Conservation (phyloP, 2,888 invertebrate genomes). For the Pocota personata region DNA sequence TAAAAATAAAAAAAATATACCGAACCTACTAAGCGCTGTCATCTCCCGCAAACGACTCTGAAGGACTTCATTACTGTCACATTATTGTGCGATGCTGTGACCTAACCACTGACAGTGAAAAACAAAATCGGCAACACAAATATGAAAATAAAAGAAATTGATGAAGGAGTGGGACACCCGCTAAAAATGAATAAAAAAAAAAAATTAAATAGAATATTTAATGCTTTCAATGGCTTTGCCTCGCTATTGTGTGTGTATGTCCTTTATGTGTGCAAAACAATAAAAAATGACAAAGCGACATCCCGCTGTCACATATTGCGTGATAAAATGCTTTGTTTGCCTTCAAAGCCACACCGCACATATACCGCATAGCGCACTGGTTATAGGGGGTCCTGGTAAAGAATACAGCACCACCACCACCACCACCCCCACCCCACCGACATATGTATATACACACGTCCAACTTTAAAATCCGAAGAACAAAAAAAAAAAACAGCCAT, state of each 20-base stretch:
- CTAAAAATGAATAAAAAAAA: constrained; percentile 14
- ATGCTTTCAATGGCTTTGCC: constrained; percentile 53
- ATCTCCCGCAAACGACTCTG: constrained; percentile 40
- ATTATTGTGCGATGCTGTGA: constrained; percentile 27
- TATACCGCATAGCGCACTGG: constrained; percentile 61
- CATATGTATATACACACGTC: constrained; percentile 7
- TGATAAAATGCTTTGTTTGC: constrained; percentile 72
- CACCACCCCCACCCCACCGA: too few species aligned
- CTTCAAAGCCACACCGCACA: constrained; percentile 58
- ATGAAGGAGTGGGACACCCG: constrained; percentile 10
- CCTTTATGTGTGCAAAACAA: constrained; percentile 67
- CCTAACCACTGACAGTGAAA: constrained; percentile 23
- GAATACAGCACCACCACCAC: constrained; percentile 8
- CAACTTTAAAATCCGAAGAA: constrained; percentile 63
- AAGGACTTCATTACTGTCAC: constrained; percentile 64
- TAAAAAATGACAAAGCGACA: constrained; percentile 73
- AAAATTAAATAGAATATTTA: constrained; percentile 65
- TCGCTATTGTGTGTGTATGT: constrained; percentile 21
- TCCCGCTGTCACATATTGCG: constrained; percentile 73
- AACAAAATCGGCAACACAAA: constrained; percentile 9
- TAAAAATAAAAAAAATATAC: background rate
- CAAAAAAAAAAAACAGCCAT: constrained; percentile 31
- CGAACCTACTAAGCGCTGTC: constrained; percentile 33
- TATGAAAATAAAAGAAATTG: constrained; percentile 37
- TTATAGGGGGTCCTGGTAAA: constrained; percentile 21